These are phyloP conservation scores for Nesogale talazaci DNA, from an alignment of 2,113 vertebrate species.

Conservation along the genomic window DNA sequence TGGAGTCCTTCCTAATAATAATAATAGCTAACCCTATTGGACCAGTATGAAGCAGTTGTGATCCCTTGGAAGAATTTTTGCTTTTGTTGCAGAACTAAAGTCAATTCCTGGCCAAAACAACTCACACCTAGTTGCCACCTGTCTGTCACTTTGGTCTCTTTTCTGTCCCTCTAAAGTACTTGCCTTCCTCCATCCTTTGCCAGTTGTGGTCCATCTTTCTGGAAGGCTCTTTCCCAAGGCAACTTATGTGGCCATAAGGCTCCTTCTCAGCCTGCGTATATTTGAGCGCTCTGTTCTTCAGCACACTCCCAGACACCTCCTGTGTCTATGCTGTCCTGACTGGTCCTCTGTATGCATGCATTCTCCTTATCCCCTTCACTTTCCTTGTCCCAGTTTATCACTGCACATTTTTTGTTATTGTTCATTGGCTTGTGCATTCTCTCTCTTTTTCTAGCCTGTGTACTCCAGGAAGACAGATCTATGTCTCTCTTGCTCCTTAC, in stretches of 20 bases:
- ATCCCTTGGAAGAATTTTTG: neutral
- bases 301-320: neutral
- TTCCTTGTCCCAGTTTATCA: neutral
- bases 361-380: neutral
- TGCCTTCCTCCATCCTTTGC: neutral
- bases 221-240: neutral
- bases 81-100: neutral
- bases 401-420: neutral
- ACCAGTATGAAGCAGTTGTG: neutral
- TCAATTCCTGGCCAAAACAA: neutral
- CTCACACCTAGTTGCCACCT: neutral
- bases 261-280: neutral
- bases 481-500: neutral
- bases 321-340: accelerated
- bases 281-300: no score
- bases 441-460: neutral
- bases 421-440: neutral
- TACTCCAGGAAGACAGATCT: neutral
- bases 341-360: accelerated
- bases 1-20: no score
- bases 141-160: neutral
- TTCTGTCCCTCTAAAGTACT: neutral
- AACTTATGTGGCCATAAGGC: neutral
- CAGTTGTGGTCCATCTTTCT: neutral
- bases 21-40: neutral